Percentiles rank a stretch among this genome's conserved stretches.
These are phyloP conservation scores for Aporophyla lueneburgensis DNA, from an alignment of 2,888 invertebrate genomes.

Conservation along the genomic window DNA sequence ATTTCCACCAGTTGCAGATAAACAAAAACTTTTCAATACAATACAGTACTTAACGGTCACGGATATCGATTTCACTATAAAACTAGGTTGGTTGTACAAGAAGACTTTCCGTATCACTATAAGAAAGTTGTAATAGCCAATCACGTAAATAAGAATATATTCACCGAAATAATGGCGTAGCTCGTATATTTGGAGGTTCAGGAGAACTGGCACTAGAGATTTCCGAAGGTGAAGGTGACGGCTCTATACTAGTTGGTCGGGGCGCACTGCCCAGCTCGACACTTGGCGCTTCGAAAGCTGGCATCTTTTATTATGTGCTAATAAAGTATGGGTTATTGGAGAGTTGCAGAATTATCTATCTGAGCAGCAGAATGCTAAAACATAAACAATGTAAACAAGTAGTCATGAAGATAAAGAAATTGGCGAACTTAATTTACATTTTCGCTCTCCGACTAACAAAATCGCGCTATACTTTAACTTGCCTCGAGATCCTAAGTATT, in stretches of 20 bases:
- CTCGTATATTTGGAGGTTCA: constrained; percentile 80
- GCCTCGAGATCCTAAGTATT: constrained; percentile 4
- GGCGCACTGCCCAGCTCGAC: constrained; percentile 85
- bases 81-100: too few species aligned
- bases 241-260: constrained; percentile 75
- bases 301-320: constrained; percentile 74
- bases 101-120: too few species aligned
- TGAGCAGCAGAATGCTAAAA: constrained; percentile 2
- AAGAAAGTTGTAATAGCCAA: too few species aligned
- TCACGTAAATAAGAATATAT: neutral
- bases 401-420: constrained; percentile 22
- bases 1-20: too few species aligned
- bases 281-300: constrained; percentile 82
- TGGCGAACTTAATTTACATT: neutral
- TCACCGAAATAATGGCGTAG: constrained; percentile 86
- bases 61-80: too few species aligned
- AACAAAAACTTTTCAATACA: too few species aligned
- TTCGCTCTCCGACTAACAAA: neutral
- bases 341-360: neutral
- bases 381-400: constrained; percentile 14
- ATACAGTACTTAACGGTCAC: too few species aligned
- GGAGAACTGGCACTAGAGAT: constrained; percentile 87
- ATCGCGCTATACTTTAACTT: neutral
- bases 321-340: neutral
- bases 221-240: constrained; percentile 86